Percentiles rank a stretch among this genome's conserved stretches.
Conservation (phyloP, 1,140 invertebrate genomes). For the Megalopta genalis region DNA sequence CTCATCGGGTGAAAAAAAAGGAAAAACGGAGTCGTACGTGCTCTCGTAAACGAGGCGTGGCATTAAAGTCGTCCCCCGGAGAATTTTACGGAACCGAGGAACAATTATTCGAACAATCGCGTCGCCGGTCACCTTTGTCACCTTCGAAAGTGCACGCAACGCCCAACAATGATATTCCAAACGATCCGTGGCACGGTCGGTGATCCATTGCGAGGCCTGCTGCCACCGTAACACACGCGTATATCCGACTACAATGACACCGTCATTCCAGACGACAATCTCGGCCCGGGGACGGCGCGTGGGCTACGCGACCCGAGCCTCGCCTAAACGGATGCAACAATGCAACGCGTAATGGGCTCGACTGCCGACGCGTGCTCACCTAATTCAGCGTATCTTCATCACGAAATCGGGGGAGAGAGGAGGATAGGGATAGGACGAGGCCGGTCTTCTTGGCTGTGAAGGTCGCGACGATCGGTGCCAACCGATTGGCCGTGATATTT, state of each 20-base stretch:
- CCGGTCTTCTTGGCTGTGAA: constrained; percentile 32
- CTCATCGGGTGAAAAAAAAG: neutral
- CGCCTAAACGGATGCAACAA: constrained; percentile 72
- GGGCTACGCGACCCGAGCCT: constrained; percentile 69
- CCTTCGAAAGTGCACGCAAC: constrained; percentile 60
- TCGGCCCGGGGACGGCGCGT: constrained; percentile 61
- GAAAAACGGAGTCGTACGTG: neutral
- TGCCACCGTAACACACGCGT: constrained; percentile 52
- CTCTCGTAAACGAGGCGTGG: constrained; percentile 11
- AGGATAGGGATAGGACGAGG: constrained; percentile 21
- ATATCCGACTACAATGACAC: constrained; percentile 50
- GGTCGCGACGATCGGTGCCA: constrained; percentile 48
- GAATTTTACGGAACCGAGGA: constrained; percentile 32
- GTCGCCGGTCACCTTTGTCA: constrained; percentile 61
- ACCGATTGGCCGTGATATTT: neutral
- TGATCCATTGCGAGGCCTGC: constrained; percentile 72
- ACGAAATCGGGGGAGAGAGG: neutral
- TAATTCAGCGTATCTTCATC: constrained; percentile 1
- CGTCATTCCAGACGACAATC: constrained; percentile 61
- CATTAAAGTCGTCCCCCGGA: constrained; percentile 13
- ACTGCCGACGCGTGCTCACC: constrained; percentile 35
- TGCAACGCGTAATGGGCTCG: constrained; percentile 44
- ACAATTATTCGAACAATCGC: constrained; percentile 39
- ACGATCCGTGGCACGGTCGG: constrained; percentile 62
- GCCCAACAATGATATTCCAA: constrained; percentile 68